phyloP scores from a whole-genome alignment of 2,113 vertebrate species.

The Motacilla tschutschensis region DNA sequence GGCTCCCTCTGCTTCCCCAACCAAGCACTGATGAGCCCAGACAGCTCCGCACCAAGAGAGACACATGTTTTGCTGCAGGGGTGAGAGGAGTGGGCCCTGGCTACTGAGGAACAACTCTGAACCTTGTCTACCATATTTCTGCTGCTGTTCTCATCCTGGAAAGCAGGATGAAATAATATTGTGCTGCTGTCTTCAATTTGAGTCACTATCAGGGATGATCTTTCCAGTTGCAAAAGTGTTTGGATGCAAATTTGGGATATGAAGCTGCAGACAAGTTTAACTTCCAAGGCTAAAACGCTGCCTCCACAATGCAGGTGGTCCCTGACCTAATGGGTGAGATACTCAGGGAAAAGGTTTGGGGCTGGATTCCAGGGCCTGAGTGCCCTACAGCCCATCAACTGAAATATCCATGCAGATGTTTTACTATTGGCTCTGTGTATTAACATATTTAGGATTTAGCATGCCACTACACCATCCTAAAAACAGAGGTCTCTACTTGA shows the following conservation, averaged over 20 bases:
- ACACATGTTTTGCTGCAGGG: neutral
- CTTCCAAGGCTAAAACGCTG: neutral
- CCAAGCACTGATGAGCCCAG: neutral
- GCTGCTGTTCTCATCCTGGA: neutral
- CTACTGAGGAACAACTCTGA: neutral
- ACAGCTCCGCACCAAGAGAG: too few species aligned
- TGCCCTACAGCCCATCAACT: neutral
- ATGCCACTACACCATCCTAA: neutral
- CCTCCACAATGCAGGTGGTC: too few species aligned
- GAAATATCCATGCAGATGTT: neutral
- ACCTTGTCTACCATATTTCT: neutral
- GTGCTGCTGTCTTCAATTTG: neutral
- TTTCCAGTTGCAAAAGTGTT: neutral
- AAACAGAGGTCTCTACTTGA: neutral
- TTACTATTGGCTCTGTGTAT: neutral
- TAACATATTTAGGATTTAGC: neutral
- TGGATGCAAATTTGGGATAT: rapidly evolving
- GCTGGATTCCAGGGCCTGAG: neutral
- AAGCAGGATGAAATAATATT: neutral
- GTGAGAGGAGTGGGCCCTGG: rapidly evolving
- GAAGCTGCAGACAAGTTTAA: neutral
- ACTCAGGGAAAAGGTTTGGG: rapidly evolving
- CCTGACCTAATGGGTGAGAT: neutral
- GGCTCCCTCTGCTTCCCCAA: neutral
- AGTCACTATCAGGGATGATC: neutral